A percentile compares a stretch with the other conserved stretches of the same genome.
These are phyloP conservation scores for Phycodurus eques DNA, from an alignment of 2,113 vertebrate genomes.

Conservation along the genomic window DNA sequence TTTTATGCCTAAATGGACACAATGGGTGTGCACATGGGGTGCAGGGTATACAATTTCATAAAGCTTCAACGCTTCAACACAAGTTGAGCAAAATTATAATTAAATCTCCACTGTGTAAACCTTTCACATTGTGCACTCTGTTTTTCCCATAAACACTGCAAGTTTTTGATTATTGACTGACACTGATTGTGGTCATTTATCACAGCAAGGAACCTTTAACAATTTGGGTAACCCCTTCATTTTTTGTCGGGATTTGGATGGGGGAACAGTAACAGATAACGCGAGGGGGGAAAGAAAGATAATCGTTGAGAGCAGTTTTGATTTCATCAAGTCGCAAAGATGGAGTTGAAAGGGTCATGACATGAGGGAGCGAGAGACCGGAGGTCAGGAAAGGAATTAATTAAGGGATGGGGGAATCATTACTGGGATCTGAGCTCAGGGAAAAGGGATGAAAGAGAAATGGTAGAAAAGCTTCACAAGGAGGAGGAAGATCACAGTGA, in stretches of 20 bases:
- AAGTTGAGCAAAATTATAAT: slow-evolving; percentile 47
- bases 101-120: slow-evolving; percentile 39
- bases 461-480: slow-evolving; percentile 19
- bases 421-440: slow-evolving; percentile 39
- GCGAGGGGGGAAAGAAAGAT: slow-evolving; percentile 28
- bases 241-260: slow-evolving; percentile 44
- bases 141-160: slow-evolving; percentile 44
- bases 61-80: neutral
- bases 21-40: neutral
- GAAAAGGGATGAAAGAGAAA: slow-evolving; percentile 40
- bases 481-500: slow-evolving; percentile 22
- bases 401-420: slow-evolving; percentile 46
- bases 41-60: neutral
- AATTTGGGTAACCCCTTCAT: slow-evolving; percentile 43
- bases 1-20: neutral
- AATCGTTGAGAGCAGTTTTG: slow-evolving; percentile 48
- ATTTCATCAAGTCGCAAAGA: slow-evolving; percentile 51
- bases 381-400: slow-evolving; percentile 48
- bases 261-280: slow-evolving; percentile 31
- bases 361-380: slow-evolving; percentile 21
- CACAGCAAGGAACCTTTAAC: slow-evolving; percentile 46
- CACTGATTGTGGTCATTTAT: neutral
- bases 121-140: slow-evolving; percentile 39
- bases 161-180: slow-evolving; percentile 30
- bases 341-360: slow-evolving; percentile 32